These are phyloP conservation scores for Encarsia formosa DNA, from an alignment of 2,888 invertebrate genomes.

Conservation along the genomic window DNA sequence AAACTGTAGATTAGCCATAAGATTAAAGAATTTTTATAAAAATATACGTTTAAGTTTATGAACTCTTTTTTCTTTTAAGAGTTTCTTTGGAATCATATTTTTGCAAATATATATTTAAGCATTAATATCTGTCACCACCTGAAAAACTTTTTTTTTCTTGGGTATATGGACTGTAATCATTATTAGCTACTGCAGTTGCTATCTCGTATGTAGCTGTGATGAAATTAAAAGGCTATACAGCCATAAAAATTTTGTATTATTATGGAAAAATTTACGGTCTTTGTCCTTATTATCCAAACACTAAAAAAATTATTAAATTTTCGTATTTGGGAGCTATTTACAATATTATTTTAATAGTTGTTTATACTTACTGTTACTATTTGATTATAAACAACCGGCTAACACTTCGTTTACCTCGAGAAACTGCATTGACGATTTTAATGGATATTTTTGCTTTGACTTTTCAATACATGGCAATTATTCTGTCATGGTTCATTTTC, in stretches of 20 bases:
- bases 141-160: too few relatives aligned
- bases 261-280: slow-evolving; percentile 7
- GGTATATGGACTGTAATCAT: too few relatives aligned
- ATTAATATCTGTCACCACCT: too few relatives aligned
- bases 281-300: slow-evolving; percentile 2
- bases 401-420: slow-evolving; percentile 7
- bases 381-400: slow-evolving; percentile 1
- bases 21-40: too few relatives aligned
- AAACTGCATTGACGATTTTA: slow-evolving; percentile 7
- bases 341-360: not conserved
- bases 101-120: too few relatives aligned
- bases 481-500: slow-evolving; percentile 7
- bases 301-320: not conserved
- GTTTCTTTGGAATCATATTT: too few relatives aligned
- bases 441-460: slow-evolving; percentile 9
- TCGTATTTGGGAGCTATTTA: not conserved
- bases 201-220: not conserved
- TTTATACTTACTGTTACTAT: too few relatives aligned
- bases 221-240: not conserved
- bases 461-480: slow-evolving; percentile 11
- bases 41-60: too few relatives aligned
- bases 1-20: too few relatives aligned
- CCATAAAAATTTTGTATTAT: slow-evolving; percentile 1
- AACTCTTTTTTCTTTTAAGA: too few relatives aligned
- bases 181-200: too few relatives aligned